These are phyloP conservation scores for Rhynchotus rufescens DNA, from an alignment of 2,797 vertebrate genomes.

Conservation along the genomic window DNA sequence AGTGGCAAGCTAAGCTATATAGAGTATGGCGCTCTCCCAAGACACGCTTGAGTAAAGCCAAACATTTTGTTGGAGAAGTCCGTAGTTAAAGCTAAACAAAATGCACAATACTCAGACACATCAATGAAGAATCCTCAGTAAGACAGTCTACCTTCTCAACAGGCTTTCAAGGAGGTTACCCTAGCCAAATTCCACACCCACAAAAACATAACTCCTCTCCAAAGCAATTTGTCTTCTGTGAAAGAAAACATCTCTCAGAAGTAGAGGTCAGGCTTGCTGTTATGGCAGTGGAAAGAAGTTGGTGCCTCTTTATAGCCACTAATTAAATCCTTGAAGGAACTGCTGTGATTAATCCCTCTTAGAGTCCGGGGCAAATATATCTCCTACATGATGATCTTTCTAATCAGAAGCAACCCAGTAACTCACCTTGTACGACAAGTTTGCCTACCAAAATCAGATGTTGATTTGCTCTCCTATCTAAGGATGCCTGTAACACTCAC, in stretches of 20 bases:
- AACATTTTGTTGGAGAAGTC: fast-evolving
- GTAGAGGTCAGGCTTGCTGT: background rate
- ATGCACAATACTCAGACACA: background rate
- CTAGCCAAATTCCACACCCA: background rate
- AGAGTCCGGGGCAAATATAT: background rate
- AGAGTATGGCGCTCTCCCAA: background rate
- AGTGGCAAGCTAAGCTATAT: background rate
- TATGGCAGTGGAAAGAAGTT: background rate
- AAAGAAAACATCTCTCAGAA: background rate
- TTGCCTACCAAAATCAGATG: background rate
- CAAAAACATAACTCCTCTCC: background rate
- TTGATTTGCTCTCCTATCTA: background rate
- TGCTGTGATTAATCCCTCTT: background rate
- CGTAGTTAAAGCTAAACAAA: background rate
- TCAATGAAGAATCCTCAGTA: background rate
- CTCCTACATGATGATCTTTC: background rate
- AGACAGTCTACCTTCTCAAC: background rate
- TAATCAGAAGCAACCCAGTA: background rate
- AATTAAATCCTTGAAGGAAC: background rate
- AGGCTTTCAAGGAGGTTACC: background rate
- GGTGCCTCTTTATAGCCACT: background rate
- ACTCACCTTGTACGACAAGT: background rate
- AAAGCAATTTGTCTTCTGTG: background rate
- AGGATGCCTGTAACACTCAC: background rate
- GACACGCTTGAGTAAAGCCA: background rate